These are phyloP conservation scores for Colinus virginianus DNA, from an alignment of 2,113 vertebrate species.

Conservation along the genomic window DNA sequence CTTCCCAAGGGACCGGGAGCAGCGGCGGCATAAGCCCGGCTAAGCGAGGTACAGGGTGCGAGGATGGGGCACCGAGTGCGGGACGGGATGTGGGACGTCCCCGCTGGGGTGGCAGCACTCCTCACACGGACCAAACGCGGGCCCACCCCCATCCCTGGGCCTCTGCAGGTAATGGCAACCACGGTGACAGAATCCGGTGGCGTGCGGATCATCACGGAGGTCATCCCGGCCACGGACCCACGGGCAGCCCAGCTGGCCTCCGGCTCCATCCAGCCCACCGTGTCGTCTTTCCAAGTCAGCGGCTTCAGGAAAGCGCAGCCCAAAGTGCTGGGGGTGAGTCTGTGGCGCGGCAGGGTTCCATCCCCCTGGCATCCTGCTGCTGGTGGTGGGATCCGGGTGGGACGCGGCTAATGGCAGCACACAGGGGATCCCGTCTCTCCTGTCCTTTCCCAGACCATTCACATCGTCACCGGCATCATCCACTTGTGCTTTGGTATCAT, in stretches of 20 bases:
- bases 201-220: conserved; percentile 55
- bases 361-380: neutral
- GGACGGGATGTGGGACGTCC: neutral
- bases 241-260: neutral
- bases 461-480: conserved; percentile 27
- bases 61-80: rapidly evolving
- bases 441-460: conserved; percentile 34
- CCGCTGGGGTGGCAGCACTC: no score
- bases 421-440: neutral
- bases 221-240: conserved; percentile 11
- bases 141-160: no score
- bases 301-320: conserved; percentile 33
- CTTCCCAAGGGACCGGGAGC: neutral
- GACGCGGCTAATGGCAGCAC: rapidly evolving
- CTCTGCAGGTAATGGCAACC: conserved; percentile 27
- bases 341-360: rapidly evolving
- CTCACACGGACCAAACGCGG: no score
- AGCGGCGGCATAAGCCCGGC: neutral
- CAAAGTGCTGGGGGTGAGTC: conserved; percentile 61
- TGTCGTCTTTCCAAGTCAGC: neutral
- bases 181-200: neutral
- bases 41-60: neutral
- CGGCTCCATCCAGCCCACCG: neutral
- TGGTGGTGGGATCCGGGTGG: rapidly evolving
- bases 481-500: conserved; percentile 49